Percentiles rank a stretch among this genome's conserved stretches.
These are phyloP conservation scores for Invenusta paracnida DNA, from an alignment of 2,888 invertebrate species.

Conservation along the genomic window DNA sequence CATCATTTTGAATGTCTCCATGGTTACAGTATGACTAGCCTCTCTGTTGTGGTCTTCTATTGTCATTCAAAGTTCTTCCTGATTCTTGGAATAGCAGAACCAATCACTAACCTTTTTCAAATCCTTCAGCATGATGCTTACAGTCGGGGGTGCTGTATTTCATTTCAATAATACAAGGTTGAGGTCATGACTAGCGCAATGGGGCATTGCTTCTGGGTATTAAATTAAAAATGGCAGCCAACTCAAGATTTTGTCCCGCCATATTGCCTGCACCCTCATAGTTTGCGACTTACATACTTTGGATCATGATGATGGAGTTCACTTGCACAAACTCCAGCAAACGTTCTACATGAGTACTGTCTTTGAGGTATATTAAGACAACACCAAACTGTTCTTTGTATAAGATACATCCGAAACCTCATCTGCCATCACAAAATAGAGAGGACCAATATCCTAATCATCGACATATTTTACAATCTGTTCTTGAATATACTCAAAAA, in stretches of 20 bases:
- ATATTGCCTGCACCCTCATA: too few relatives aligned
- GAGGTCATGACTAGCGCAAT: slow-evolving; percentile 9
- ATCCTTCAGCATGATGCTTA: slow-evolving; percentile 9
- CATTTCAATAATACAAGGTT: slow-evolving; percentile 12
- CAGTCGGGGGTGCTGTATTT: background rate
- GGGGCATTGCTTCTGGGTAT: too few relatives aligned
- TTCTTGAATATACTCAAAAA: slow-evolving; percentile 7
- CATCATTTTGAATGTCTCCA: slow-evolving; percentile 23
- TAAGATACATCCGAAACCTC: background rate
- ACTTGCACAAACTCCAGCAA: background rate
- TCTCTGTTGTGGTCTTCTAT: slow-evolving; percentile 7
- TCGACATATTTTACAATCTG: background rate
- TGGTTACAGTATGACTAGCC: background rate
- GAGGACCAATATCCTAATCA: background rate
- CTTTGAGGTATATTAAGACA: background rate
- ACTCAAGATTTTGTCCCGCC: too few relatives aligned
- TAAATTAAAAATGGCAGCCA: too few relatives aligned
- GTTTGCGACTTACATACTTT: too few relatives aligned
- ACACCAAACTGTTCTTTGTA: slow-evolving; percentile 10
- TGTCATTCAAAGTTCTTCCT: background rate
- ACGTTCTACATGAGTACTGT: background rate
- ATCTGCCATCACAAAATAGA: background rate
- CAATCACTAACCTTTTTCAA: slow-evolving; percentile 14
- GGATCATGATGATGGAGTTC: background rate
- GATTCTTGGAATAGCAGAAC: background rate